Evolutionary conservation across 2,888 invertebrate genomes (phyloP).

Genomic region (Amblyjoppa fuscipennis): DNA sequence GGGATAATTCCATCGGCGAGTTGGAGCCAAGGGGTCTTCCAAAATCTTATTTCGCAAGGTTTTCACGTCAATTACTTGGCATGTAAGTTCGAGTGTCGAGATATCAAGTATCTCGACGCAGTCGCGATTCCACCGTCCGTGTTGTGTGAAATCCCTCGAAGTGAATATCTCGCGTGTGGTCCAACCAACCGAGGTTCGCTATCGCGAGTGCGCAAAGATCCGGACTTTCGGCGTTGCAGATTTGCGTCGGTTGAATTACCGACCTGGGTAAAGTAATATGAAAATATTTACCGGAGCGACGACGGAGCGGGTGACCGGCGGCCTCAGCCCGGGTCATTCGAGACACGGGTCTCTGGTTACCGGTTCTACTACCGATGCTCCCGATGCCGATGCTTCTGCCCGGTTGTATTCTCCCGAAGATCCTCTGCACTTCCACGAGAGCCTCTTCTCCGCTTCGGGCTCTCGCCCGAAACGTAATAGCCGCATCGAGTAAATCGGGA

Average conservation of each 20-base stretch:
- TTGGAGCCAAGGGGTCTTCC: too few species aligned
- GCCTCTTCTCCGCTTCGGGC: conserved; percentile 20
- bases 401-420: conserved; percentile 39
- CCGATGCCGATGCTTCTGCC: conserved; percentile 49
- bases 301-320: conserved; percentile 70
- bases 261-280: conserved; percentile 81
- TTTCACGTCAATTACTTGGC: conserved; percentile 27
- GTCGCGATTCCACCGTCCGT: conserved; percentile 28
- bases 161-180: conserved; percentile 63
- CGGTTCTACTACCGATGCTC: conserved; percentile 71
- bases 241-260: conserved; percentile 82
- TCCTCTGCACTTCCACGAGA: conserved; percentile 21
- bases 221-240: conserved; percentile 70
- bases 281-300: conserved; percentile 83
- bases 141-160: conserved; percentile 26
- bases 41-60: neutral
- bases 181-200: conserved; percentile 59
- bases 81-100: neutral
- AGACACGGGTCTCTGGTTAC: conserved; percentile 83
- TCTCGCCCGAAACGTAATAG: conserved; percentile 78
- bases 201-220: conserved; percentile 43
- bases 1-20: too few species aligned
- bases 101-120: conserved; percentile 31
- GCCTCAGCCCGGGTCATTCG: conserved; percentile 79
- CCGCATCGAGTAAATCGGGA: conserved; percentile 74